Conservation (phyloP, 2,113 vertebrate genomes). For the Myodes glareolus region DNA sequence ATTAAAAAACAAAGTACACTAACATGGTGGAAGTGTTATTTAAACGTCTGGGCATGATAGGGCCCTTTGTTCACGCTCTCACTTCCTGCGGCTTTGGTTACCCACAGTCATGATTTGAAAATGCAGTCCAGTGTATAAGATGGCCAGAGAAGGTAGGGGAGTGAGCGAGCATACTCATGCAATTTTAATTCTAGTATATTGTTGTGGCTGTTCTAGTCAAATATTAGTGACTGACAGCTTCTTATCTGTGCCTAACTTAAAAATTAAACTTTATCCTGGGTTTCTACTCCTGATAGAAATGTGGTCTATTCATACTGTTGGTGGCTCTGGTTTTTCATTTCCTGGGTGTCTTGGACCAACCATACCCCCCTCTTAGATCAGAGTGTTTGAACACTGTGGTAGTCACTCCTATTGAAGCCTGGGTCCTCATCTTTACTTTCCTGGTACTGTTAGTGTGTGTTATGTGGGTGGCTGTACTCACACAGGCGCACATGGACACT, state of each 20-base stretch:
- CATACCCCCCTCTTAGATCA: not conserved
- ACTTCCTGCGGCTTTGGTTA: not conserved
- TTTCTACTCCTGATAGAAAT: not conserved
- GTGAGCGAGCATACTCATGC: not conserved
- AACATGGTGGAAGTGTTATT: not conserved
- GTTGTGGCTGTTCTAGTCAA: not conserved
- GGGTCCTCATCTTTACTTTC: not conserved
- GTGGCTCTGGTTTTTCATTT: not conserved
- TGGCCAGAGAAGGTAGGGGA: no score
- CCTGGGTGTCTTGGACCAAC: not conserved
- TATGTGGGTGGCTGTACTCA: accelerated
- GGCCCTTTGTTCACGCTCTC: not conserved
- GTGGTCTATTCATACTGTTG: no score
- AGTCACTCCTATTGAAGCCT: not conserved
- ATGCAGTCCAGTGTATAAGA: not conserved
- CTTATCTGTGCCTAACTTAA: not conserved
- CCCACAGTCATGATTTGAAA: not conserved
- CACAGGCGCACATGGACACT: not conserved
- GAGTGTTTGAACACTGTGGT: not conserved
- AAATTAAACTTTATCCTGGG: not conserved
- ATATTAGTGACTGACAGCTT: not conserved
- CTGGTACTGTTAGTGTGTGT: not conserved
- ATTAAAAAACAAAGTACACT: not conserved
- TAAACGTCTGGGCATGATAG: not conserved
- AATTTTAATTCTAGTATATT: not conserved